phyloP scores from a whole-genome alignment of 1,140 invertebrate genomes.

The Pissodes strobi region DNA sequence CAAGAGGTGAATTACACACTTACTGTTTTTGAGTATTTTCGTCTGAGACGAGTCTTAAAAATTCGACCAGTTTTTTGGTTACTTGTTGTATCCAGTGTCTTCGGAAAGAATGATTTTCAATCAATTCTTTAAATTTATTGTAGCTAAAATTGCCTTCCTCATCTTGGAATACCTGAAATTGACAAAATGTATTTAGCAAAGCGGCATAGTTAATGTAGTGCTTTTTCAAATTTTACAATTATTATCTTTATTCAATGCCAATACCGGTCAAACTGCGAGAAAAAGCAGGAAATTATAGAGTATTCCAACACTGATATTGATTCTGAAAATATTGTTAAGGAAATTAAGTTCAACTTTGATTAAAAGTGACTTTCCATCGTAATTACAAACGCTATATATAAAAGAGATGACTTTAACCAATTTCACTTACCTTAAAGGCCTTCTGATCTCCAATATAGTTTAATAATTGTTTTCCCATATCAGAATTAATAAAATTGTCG shows the following conservation, averaged over 20 bases:
- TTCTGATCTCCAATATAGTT: constrained; percentile 71
- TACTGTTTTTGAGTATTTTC: constrained; percentile 74
- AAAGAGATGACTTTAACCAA: no score
- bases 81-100: constrained; percentile 76
- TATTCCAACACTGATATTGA: no score
- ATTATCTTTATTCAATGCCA: no score
- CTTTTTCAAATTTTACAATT: no score
- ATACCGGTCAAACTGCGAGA: no score
- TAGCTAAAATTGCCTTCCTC: constrained; percentile 70
- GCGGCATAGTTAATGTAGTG: no score
- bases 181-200: no score
- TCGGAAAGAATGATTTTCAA: constrained; percentile 77
- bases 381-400: no score
- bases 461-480: constrained; percentile 73
- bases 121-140: constrained; percentile 71
- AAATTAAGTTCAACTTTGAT: no score
- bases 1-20: constrained; percentile 37
- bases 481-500: constrained; percentile 78
- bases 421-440: constrained; percentile 56
- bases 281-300: no score
- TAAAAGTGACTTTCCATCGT: no score
- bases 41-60: constrained; percentile 73
- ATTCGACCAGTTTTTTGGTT: constrained; percentile 70
- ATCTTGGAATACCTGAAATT: constrained; percentile 65
- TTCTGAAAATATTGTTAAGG: no score